Conservation (phyloP, 1,140 invertebrate genomes). For the Nomia melanderi region DNA sequence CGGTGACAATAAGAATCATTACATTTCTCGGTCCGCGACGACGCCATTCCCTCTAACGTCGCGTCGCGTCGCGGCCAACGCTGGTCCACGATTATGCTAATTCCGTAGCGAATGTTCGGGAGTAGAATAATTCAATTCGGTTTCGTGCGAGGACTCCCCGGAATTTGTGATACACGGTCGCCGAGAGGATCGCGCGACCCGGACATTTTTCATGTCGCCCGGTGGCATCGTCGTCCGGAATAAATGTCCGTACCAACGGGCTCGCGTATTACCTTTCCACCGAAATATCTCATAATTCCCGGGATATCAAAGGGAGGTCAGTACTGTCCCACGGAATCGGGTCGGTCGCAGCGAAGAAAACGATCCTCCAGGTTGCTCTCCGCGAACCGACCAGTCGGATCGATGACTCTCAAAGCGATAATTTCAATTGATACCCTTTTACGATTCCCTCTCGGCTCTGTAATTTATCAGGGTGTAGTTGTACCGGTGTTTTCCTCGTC, state of each 20-base stretch:
- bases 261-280: background rate
- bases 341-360: background rate
- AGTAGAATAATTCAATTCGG: background rate
- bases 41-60: background rate
- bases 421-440: constrained; percentile 27
- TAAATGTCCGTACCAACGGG: background rate
- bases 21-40: background rate
- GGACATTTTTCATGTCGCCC: constrained; percentile 1
- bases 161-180: constrained; percentile 2
- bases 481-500: constrained; percentile 3
- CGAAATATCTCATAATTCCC: constrained; percentile 3
- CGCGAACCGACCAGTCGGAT: background rate
- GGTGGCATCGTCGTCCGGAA: background rate
- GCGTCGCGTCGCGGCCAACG: background rate
- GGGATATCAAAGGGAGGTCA: background rate
- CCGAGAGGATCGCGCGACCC: background rate
- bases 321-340: background rate
- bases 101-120: background rate
- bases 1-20: background rate
- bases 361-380: background rate
- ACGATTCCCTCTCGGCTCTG: background rate
- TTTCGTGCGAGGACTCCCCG: background rate
- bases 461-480: constrained; percentile 28
- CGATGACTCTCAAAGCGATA: constrained; percentile 5
- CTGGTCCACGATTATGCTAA: background rate